Conservation (phyloP, 2,888 invertebrate species). For the Psylliodes chrysocephalus region DNA sequence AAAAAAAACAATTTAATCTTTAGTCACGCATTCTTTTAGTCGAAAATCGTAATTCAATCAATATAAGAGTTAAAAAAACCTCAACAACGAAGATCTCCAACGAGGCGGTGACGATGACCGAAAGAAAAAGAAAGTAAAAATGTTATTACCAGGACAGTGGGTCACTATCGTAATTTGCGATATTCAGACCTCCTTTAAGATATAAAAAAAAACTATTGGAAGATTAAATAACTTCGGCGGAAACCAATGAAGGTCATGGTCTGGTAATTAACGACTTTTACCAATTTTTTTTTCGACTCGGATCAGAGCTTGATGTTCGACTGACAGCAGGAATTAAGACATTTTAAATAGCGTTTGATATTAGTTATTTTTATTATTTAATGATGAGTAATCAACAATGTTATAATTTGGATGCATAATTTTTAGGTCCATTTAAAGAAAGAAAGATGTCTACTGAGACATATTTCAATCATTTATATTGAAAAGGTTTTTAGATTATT, state of each 20-base stretch:
- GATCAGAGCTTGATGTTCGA: neutral
- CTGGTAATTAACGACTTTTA: constrained; percentile 17
- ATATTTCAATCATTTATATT: no score
- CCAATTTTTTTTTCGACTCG: neutral
- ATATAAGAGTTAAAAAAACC: no score
- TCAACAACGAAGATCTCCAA: neutral
- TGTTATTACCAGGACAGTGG: constrained; percentile 19
- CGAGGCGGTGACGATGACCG: neutral
- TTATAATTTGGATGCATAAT: no score
- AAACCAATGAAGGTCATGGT: constrained; percentile 20
- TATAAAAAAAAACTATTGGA: constrained; percentile 6
- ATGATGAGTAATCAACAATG: no score
- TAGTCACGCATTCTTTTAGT: neutral
- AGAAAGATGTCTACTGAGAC: no score
- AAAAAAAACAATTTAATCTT: neutral
- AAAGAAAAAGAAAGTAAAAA: constrained; percentile 13
- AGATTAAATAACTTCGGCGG: constrained; percentile 19
- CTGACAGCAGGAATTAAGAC: no score
- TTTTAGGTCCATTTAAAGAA: no score
- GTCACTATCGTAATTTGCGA: constrained; percentile 13
- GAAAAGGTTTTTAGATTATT: no score
- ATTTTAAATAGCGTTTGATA: no score
- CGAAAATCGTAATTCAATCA: neutral
- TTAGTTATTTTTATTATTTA: no score
- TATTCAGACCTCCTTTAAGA: neutral